Evolutionary conservation across 2,113 vertebrate species (phyloP).

Genomic region (Protobothrops mucrosquamatus): DNA sequence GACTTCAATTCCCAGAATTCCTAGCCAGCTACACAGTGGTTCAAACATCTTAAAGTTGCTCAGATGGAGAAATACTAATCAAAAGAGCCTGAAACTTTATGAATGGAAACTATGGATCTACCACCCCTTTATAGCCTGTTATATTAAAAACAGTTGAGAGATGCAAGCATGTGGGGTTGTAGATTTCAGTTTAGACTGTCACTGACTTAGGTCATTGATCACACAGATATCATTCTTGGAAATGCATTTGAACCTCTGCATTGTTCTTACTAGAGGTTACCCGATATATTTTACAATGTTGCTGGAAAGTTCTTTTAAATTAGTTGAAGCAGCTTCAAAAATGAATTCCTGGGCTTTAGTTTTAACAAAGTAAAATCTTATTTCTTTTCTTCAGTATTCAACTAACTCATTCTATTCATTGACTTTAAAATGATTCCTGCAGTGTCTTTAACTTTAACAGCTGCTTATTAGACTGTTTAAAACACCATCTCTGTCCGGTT

Average conservation of each 20-base stretch:
- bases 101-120: neutral
- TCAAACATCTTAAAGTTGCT: neutral
- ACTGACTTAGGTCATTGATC: constrained; percentile 53
- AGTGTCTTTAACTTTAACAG: constrained; percentile 40
- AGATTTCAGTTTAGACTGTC: constrained; percentile 52
- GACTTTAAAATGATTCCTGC: constrained; percentile 58
- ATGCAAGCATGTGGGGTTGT: constrained; percentile 55
- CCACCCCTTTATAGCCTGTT: constrained; percentile 49
- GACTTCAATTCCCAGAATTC: neutral
- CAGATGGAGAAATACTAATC: neutral
- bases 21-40: neutral
- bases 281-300: constrained; percentile 41
- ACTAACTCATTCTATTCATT: constrained; percentile 55
- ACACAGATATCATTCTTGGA: constrained; percentile 50
- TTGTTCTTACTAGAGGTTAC: constrained; percentile 1
- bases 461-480: constrained; percentile 59
- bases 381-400: constrained; percentile 47
- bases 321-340: constrained; percentile 31
- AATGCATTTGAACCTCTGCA: constrained; percentile 33
- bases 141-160: constrained; percentile 60
- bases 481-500: constrained; percentile 46
- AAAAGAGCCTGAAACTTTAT: neutral
- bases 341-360: constrained; percentile 39
- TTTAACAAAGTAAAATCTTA: constrained; percentile 50
- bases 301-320: constrained; percentile 54